These are phyloP conservation scores for Condylostylus longicornis DNA, from an alignment of 1,140 invertebrate species.

Conservation along the genomic window DNA sequence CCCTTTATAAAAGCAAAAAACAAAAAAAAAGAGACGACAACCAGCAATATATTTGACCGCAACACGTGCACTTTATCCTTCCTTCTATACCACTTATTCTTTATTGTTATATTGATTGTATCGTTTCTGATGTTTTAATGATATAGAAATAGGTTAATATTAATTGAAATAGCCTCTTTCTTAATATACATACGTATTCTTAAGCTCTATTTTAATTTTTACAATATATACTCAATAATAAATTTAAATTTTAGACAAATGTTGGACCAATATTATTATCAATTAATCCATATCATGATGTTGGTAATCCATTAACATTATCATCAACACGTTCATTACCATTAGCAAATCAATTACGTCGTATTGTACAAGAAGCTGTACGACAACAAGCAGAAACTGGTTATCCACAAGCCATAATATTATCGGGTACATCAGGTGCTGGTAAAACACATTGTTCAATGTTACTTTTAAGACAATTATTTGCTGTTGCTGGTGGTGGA, in stretches of 20 bases:
- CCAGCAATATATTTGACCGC: too few relatives aligned
- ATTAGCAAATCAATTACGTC: slow-evolving; percentile 59
- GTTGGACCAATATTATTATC: slow-evolving; percentile 81
- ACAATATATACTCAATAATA: neutral
- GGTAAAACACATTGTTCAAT: slow-evolving; percentile 90
- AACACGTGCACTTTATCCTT: too few relatives aligned
- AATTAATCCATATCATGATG: slow-evolving; percentile 75
- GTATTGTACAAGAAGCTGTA: slow-evolving; percentile 80
- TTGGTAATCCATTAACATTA: slow-evolving; percentile 73
- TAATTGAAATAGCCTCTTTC: too few relatives aligned
- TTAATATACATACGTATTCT: too few relatives aligned
- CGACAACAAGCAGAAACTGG: slow-evolving; percentile 85
- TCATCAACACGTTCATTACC: slow-evolving; percentile 60
- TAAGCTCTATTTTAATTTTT: slow-evolving; percentile 14
- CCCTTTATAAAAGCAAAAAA: too few relatives aligned
- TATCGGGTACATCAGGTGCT: slow-evolving; percentile 81
- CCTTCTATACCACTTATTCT: too few relatives aligned
- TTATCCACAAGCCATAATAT: slow-evolving; percentile 86
- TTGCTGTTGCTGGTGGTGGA: slow-evolving; percentile 83
- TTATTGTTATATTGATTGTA: too few relatives aligned
- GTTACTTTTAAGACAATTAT: slow-evolving; percentile 75
- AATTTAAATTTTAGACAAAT: slow-evolving; percentile 57
- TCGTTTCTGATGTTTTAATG: too few relatives aligned
- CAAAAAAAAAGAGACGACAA: too few relatives aligned
- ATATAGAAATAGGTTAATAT: too few relatives aligned